Base-by-base conservation (phyloP, 2,797 vertebrate species). In the Coracias cyanogaster region DNA sequence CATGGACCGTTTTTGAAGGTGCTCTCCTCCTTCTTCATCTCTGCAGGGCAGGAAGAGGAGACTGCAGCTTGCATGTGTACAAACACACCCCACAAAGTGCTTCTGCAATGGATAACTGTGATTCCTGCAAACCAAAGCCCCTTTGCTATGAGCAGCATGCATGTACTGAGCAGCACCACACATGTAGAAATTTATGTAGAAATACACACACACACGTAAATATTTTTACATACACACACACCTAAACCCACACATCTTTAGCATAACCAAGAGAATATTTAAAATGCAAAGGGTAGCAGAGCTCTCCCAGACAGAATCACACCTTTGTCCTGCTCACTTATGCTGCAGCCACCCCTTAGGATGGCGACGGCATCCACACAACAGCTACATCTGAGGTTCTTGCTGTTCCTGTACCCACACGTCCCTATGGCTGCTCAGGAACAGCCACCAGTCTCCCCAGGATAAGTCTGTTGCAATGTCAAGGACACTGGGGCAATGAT, bases 21-120 rank as follows among this genome's bases (percentile, higher is more conserved):
- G 98, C 66, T 98, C 98, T 43, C 98, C 98, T 83, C 99, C 98
- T 89, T 99, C 98, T 95, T 99, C 98, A 76, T 99, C 98, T 83
- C 99, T 99, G 94, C 57, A 61, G 49, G 69, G 48, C 28, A 55
- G 5, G 62, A 61, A 89, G 60, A 83, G 39, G 43, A 92, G 33
- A n/a, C 20, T 19, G 46, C 1, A 14, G 51, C 45, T 69, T 46
- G 11, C 24, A 31, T 0, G 1, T 22, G 81, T 37, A 67, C 52
- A 71, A 37, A 71, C 15, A 43, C 43, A 46, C 4, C 2, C 45
- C 61, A 3, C 4, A 18, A 65, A 74, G 37, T 8, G 37, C 66
- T 62, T 70, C 65, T 93, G 52, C 35, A 46, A 10, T 0, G 29
- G 29, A 15, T 20, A 74, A 6, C 0, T 37, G 55, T 58, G 69